Base-by-base conservation (phyloP, 2,113 vertebrate species). In the Spea multiplicata region DNA sequence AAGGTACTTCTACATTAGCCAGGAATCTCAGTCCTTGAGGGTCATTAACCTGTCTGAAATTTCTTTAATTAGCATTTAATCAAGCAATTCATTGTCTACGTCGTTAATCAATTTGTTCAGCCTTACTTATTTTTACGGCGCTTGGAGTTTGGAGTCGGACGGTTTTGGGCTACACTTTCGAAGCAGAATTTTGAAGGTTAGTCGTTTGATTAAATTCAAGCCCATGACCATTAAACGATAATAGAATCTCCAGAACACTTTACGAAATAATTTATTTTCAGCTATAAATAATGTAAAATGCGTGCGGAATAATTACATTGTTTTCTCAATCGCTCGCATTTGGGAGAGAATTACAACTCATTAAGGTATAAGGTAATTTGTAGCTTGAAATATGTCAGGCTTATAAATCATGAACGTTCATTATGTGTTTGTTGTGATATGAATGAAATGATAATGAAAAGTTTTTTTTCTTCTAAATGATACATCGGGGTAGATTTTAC, bases 291-390 rank as follows among this genome's bases (percentile, higher is more conserved):
- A 17, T 81, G 86, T 76, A 84, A 55, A 65, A 81, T 83, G 76
- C 84, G 88, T 89, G 84, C 84, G 73, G 83, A 80, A 84, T 84
- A 66, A 89, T 73, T 83, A 83, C 80, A 83, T 53, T 65, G 82
- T 85, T 84, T 86, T 88, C 82, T 80, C 75, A 85, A 85, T 55
- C 80, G 84, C 73, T 84, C 73, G 82, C 83, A 86, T 79, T 88
- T 85, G 86, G 30, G 85, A 88, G 82, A 88, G 83, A 89, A 89
- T 84, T 85, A 88, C 55, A 59, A 80, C 75, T 86, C 81, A 87
- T 82, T 80, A 81, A 71, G 72, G 82, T 78, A 64, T 44, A 84
- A 78, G 57, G 75, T 83, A 80, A 88, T 88, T 89, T 84, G 84
- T 85, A 83, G 85, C 86, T 85, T 85, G 74, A 83, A 75, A 72